Percentiles rank a stretch among this genome's conserved stretches.
phyloP scores from a whole-genome alignment of 2,888 invertebrate genomes.

The Halictus ligatus region DNA sequence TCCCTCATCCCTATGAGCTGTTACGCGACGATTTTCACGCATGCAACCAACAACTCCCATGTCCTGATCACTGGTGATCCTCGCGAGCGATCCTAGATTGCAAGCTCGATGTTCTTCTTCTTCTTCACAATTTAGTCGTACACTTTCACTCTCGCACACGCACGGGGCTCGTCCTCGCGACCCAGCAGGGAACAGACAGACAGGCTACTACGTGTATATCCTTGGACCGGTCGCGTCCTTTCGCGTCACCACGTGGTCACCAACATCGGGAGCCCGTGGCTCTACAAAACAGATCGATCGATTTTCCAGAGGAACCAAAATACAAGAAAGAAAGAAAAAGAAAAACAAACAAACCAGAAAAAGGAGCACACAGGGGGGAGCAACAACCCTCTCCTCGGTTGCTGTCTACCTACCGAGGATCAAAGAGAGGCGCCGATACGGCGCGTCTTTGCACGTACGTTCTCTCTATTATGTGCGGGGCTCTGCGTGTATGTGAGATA shows the following conservation, averaged over 20 bases:
- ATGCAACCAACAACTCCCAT: conserved; percentile 68
- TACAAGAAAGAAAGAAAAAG: not conserved
- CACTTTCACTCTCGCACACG: not conserved
- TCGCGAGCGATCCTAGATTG: conserved; percentile 29
- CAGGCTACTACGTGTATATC: not conserved
- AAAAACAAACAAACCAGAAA: too few species aligned
- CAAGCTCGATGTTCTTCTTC: conserved; percentile 10
- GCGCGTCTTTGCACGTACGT: not conserved
- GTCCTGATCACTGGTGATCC: conserved; percentile 52
- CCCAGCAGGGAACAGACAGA: not conserved
- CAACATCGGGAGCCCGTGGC: not conserved
- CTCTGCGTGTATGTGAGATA: not conserved
- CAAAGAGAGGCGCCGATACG: conserved; percentile 6
- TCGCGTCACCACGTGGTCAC: conserved; percentile 9
- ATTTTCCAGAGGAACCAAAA: not conserved
- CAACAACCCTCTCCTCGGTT: not conserved
- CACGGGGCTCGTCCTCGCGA: not conserved
- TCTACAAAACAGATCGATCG: conserved; percentile 4
- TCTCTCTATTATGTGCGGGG: not conserved
- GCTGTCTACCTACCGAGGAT: conserved; percentile 51
- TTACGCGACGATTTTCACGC: conserved; percentile 69
- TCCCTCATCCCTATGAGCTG: conserved; percentile 80
- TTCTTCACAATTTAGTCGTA: not conserved
- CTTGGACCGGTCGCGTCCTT: not conserved
- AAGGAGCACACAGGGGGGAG: too few species aligned